Evolutionary conservation across 2,888 invertebrate genomes (phyloP).

Genomic region (Helobdella robusta): DNA sequence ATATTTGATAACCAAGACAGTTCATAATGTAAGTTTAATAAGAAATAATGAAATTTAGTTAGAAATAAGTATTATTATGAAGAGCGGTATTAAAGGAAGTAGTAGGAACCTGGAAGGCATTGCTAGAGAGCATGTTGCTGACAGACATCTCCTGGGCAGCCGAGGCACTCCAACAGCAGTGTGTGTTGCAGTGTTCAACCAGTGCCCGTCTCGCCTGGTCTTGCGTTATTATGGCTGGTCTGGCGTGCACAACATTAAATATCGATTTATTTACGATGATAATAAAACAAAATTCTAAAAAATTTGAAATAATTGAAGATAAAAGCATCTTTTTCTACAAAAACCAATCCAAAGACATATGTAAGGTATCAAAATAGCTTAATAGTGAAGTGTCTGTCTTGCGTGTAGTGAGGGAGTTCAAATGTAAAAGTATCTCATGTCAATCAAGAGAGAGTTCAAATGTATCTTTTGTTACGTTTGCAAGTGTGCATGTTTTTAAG

Average conservation of each 20-base stretch:
- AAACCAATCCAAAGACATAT: background rate
- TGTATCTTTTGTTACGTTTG: no score
- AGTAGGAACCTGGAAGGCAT: slow-evolving; percentile 27
- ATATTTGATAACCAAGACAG: no score
- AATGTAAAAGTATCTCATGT: no score
- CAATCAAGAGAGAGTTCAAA: no score
- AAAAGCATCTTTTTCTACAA: background rate
- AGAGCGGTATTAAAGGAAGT: no score
- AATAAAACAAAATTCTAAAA: background rate
- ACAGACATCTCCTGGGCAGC: slow-evolving; percentile 26
- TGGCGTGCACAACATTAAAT: background rate
- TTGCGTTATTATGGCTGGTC: slow-evolving; percentile 14
- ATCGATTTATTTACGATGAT: background rate
- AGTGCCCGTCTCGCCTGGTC: slow-evolving; percentile 24
- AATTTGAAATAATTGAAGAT: background rate
- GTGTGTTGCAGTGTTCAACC: slow-evolving; percentile 10
- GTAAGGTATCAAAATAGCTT: no score
- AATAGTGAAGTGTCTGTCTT: no score
- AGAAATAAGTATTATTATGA: no score
- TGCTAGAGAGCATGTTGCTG: slow-evolving; percentile 11
- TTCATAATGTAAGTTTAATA: no score
- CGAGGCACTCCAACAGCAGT: slow-evolving; percentile 26
- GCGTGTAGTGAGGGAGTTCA: no score
- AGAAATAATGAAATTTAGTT: no score
- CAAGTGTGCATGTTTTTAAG: no score